Evolutionary conservation across 2,113 vertebrate genomes (phyloP).

Genomic region (Pseudonaja textilis): DNA sequence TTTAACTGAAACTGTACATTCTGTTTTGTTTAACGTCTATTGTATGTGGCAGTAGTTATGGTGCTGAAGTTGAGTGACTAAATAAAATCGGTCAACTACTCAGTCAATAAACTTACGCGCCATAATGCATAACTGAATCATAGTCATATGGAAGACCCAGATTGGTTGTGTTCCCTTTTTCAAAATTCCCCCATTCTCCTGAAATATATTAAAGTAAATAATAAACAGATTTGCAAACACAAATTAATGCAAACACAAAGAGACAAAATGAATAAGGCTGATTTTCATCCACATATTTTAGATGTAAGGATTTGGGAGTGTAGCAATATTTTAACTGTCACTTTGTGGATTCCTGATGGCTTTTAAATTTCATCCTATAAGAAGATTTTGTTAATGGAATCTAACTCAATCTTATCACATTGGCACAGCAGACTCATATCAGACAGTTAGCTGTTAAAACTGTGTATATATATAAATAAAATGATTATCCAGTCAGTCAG

Average conservation of each 20-base stretch:
- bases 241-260: not conserved
- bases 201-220: constrained; percentile 20
- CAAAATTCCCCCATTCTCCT: constrained; percentile 64
- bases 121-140: constrained; percentile 70
- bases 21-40: not conserved
- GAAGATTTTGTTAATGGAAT: not conserved
- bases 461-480: not conserved
- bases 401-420: not conserved
- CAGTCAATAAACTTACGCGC: constrained; percentile 52
- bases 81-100: not conserved
- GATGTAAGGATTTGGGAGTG: not conserved
- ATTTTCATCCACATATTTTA: not conserved
- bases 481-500: not conserved
- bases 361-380: not conserved
- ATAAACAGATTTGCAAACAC: constrained; percentile 1
- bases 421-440: not conserved
- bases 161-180: constrained; percentile 63
- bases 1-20: not conserved
- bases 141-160: constrained; percentile 68
- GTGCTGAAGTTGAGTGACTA: not conserved
- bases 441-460: not conserved
- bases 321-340: not conserved
- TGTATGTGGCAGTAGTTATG: not conserved
- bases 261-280: not conserved
- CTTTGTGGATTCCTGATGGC: not conserved